Evolutionary conservation across 92 coral and sea anemone genomes (phyloP), one percentile per base, ranked within the genome.

Genomic region (Actinostola sp.): DNA sequence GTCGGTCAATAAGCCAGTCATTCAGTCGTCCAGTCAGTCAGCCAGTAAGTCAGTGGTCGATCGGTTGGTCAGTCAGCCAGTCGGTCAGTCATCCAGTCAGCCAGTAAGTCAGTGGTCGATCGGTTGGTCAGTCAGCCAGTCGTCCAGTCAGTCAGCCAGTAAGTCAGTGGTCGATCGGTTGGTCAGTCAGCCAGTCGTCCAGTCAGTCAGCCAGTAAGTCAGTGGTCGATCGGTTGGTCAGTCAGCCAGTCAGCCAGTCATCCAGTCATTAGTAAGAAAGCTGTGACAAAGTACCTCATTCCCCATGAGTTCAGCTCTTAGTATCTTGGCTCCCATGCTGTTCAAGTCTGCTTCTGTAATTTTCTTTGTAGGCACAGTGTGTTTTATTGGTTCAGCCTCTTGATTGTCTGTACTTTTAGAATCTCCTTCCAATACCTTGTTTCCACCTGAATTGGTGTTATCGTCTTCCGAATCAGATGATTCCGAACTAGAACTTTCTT

Each of bases 251-350:
- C 58, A 4, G 58, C 8, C 24, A 48, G 54, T 48, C n/a, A 48
- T 6, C 19, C 54, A 14, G 54, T 20, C 54, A n/a, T n/a, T 16
- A 48, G 6, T 11, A 36, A 11, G 11, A 4, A 36, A 57, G 3
- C 9, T 20, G 8, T 4, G 6, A 29, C 20, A 29, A 66, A 81
- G 0, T 50, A 91, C 98, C 92, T 94, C 97, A 55, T 89, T 78
- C 35, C 98, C 98, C 97, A 94, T 94, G 38, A 94, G 77, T 71
- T 91, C 98, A 0, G 98, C 95, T 78, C 86, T 79, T 28, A 94
- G 75, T 30, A 92, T 89, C 70, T 94, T 91, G 6, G 98, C 98
- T 57, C 98, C 98, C 43, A 91, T 93, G 36, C 85, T 90, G 46
- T 94, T 94, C 46, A 94, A 88, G 77, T 94, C 98, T 48, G 90